Conservation (phyloP, 2,888 invertebrate genomes). For the Mimas tiliae region DNA sequence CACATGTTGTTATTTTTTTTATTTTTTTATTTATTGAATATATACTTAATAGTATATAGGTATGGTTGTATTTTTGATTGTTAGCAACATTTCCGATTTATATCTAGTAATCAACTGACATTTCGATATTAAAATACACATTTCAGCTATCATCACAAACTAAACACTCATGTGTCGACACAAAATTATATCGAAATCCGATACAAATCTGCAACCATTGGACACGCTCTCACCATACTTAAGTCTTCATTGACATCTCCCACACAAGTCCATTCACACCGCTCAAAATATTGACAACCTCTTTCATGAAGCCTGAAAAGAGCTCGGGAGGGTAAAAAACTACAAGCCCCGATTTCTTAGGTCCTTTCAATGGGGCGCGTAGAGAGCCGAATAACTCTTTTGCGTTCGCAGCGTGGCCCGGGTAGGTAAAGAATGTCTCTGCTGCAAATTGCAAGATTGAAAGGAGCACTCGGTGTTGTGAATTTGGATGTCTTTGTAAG, state of each 20-base stretch:
- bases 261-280: conserved; percentile 71
- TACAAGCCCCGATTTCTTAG: conserved; percentile 68
- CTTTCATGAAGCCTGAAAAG: conserved; percentile 74
- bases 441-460: conserved; percentile 63
- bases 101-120: too few relatives aligned
- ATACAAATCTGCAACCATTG: conserved; percentile 43
- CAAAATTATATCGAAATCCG: not conserved
- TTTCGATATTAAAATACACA: too few relatives aligned
- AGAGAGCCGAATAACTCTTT: conserved; percentile 64
- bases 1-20: too few relatives aligned
- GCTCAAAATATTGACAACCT: conserved; percentile 83
- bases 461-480: conserved; percentile 20
- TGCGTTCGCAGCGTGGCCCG: conserved; percentile 55
- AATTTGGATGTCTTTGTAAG: conserved; percentile 27
- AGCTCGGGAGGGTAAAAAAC: conserved; percentile 65
- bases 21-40: too few relatives aligned
- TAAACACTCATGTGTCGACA: too few relatives aligned
- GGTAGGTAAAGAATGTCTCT: conserved; percentile 54
- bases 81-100: too few relatives aligned
- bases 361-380: conserved; percentile 69
- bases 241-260: conserved; percentile 73
- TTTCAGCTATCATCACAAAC: not conserved
- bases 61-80: too few relatives aligned
- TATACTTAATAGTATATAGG: too few relatives aligned
- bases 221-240: conserved; percentile 60